phyloP scores from a whole-genome alignment of 1,140 invertebrate genomes.

The Lethrus apterus region DNA sequence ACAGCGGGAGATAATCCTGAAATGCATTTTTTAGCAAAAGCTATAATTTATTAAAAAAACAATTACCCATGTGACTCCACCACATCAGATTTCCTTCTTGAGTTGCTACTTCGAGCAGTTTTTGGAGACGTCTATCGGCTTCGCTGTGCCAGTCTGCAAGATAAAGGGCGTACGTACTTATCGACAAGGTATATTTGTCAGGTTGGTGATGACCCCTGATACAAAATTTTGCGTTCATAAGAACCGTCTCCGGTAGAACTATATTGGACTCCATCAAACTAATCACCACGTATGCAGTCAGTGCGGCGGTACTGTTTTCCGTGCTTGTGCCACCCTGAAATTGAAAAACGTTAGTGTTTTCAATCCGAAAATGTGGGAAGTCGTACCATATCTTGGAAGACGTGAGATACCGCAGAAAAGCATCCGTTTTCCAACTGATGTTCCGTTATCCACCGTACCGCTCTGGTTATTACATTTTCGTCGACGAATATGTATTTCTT shows the following conservation, averaged over 20 bases:
- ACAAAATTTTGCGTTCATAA: slow-evolving; percentile 49
- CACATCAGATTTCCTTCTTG: slow-evolving; percentile 31
- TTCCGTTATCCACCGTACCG: slow-evolving; percentile 60
- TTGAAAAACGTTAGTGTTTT: neutral
- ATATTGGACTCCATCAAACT: slow-evolving; percentile 52
- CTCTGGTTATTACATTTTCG: slow-evolving; percentile 52
- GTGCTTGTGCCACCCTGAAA: slow-evolving; percentile 50
- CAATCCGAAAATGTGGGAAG: slow-evolving; percentile 6
- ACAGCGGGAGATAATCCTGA: slow-evolving; percentile 15
- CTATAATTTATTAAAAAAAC: neutral
- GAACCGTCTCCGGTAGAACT: slow-evolving; percentile 38
- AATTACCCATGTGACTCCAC: slow-evolving; percentile 32
- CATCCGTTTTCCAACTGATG: slow-evolving; percentile 67
- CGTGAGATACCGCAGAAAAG: slow-evolving; percentile 59
- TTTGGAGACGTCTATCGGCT: slow-evolving; percentile 27
- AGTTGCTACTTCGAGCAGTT: slow-evolving; percentile 24
- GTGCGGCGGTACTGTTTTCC: slow-evolving; percentile 46
- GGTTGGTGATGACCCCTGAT: slow-evolving; percentile 36
- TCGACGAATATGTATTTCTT: slow-evolving; percentile 60
- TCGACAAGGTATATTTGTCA: slow-evolving; percentile 48
- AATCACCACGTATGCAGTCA: slow-evolving; percentile 57
- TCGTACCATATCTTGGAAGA: slow-evolving; percentile 52
- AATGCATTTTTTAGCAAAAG: neutral
- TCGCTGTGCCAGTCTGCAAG: slow-evolving; percentile 42
- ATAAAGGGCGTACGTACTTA: slow-evolving; percentile 54